A percentile compares a stretch with the other conserved stretches of the same genome.
These are phyloP conservation scores for Bicyclus anynana DNA, from an alignment of 1,140 invertebrate species.

Conservation along the genomic window DNA sequence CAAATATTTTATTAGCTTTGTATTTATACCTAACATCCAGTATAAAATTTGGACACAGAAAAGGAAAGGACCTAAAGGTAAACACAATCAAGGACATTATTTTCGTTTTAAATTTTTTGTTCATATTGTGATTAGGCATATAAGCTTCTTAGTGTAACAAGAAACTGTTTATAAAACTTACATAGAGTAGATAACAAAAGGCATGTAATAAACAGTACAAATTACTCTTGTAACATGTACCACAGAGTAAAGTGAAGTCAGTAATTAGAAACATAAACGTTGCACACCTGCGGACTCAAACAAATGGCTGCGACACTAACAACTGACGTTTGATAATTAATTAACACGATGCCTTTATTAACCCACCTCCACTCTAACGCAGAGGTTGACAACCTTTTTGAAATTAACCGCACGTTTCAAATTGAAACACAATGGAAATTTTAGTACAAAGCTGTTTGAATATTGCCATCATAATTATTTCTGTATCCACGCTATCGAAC, in stretches of 20 bases:
- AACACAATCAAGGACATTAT: too few relatives aligned
- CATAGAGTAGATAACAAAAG: too few relatives aligned
- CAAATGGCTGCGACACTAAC: slow-evolving; percentile 27
- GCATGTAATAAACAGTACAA: too few relatives aligned
- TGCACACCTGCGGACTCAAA: slow-evolving; percentile 47
- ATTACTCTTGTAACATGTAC: slow-evolving; percentile 10
- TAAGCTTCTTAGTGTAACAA: too few relatives aligned
- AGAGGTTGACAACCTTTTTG: not conserved
- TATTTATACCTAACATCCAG: too few relatives aligned
- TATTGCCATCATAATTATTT: not conserved
- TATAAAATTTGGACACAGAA: too few relatives aligned
- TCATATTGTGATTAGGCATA: too few relatives aligned
- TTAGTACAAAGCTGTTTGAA: not conserved
- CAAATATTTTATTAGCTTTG: too few relatives aligned
- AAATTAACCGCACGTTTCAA: not conserved
- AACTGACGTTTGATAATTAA: slow-evolving; percentile 41
- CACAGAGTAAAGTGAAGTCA: slow-evolving; percentile 26
- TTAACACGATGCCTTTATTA: slow-evolving; percentile 29
- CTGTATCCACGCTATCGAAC: not conserved
- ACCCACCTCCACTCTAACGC: not conserved
- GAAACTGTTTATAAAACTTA: too few relatives aligned
- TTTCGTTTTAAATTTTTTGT: too few relatives aligned
- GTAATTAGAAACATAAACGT: slow-evolving; percentile 50
- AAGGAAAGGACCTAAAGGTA: too few relatives aligned
- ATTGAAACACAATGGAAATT: not conserved